Evolutionary conservation across 2,888 invertebrate species (phyloP), one percentile per base, ranked within the genome.

Genomic region (Drosophila multiciliata): DNA sequence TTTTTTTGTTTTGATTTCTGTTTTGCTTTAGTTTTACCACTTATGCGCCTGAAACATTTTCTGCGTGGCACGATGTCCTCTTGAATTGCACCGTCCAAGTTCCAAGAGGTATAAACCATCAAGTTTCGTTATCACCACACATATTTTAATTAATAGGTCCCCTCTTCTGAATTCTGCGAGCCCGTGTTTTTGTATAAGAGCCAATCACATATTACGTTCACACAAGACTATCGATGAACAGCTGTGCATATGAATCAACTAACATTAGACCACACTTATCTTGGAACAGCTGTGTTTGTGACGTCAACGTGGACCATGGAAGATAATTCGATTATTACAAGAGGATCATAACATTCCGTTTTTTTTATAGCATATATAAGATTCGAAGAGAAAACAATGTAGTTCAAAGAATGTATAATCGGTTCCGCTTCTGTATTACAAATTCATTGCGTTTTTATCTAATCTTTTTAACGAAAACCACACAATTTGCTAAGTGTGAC

Each of bases 111-210:
- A 78, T 69, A 87, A 86, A 73, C 78, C 75, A 79, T 69, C 54
- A 78, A 74, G 75, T 73, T 75, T 88, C 91, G 90, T 90, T 91
- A 91, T 92, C 91, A 91, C 91, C 92, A 90, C 92, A 90, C 91
- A 91, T 87, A 87, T 84, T 87, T 90, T 89, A 90, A 90, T 91
- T 91, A 91, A 91, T 77, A 48, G 75, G 49, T 60, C 72, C 76
- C 75, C 66, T 74, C 80, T 70, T 73, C 77, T 79, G 65, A 73
- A 65, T 69, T 79, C 66, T 61, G 66, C 66, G 72, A 67, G 59
- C 66, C 75, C 53, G 78, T 74, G 58, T 20, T 38, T 62, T 76
- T 62, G 57, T 63, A 62, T 55, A 63, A 65, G n/a, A 23, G 32
- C 45, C 64, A 72, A 38, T 75, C 75, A 23, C 66, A 5, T 9